These are phyloP conservation scores for Formica aserva DNA, from an alignment of 2,888 invertebrate genomes.

Conservation along the genomic window DNA sequence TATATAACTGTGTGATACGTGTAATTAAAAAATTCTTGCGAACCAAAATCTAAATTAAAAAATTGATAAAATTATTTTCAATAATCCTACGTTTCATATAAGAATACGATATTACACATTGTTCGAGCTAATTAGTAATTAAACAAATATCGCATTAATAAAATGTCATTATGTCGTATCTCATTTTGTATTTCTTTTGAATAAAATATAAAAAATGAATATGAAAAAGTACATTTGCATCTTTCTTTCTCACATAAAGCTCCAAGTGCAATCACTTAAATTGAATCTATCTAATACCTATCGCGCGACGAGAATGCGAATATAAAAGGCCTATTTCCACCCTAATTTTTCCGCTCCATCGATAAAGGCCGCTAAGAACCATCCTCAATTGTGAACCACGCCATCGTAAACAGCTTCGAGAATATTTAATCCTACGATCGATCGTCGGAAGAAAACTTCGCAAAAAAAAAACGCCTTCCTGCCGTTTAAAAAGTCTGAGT, in stretches of 20 bases:
- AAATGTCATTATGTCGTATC: not conserved
- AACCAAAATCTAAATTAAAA: not conserved
- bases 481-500: slow-evolving; percentile 51
- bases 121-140: not conserved
- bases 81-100: not conserved
- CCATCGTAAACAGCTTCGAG: slow-evolving; percentile 71
- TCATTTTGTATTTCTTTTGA: not conserved
- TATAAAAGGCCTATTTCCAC: slow-evolving; percentile 75
- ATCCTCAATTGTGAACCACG: slow-evolving; percentile 70
- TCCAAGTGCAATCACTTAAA: slow-evolving; percentile 64
- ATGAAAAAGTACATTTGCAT: not conserved
- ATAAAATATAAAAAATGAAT: slow-evolving; percentile 3
- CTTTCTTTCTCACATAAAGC: not conserved
- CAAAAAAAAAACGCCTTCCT: slow-evolving; percentile 57
- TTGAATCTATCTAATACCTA: slow-evolving; percentile 65
- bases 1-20: not conserved
- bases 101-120: not conserved
- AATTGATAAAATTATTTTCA: not conserved
- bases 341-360: slow-evolving; percentile 71
- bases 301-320: slow-evolving; percentile 68
- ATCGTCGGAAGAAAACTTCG: slow-evolving; percentile 53
- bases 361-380: slow-evolving; percentile 73
- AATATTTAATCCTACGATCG: slow-evolving; percentile 73
- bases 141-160: not conserved
- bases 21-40: not conserved